Percentiles rank a stretch among this genome's conserved stretches.
phyloP scores from a whole-genome alignment of 2,888 invertebrate genomes.

The Prosopocoilus inquinatus region DNA sequence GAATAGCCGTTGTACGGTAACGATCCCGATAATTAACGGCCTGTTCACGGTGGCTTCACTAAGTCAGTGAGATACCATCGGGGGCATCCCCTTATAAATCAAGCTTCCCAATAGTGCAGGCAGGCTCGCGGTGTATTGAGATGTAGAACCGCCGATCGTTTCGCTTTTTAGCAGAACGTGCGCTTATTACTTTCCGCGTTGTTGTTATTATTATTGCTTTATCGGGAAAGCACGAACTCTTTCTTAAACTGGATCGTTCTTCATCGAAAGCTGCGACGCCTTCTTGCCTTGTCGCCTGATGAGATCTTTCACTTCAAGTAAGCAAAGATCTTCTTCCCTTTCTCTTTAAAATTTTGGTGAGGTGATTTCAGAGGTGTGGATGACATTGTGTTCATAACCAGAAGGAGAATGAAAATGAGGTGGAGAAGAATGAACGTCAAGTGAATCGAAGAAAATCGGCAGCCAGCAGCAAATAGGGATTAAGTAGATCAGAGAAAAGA shows the following conservation, averaged over 20 bases:
- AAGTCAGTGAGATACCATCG: constrained; percentile 25
- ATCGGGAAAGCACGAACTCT: constrained; percentile 7
- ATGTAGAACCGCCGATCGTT: background rate
- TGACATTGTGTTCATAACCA: no score
- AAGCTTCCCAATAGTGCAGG: constrained; percentile 12
- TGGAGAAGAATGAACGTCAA: no score
- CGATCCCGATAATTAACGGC: constrained; percentile 23
- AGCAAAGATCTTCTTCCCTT: no score
- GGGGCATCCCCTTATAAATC: constrained; percentile 24
- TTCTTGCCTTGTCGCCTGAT: background rate
- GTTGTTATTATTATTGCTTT: constrained; percentile 17
- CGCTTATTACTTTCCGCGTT: constrained; percentile 8
- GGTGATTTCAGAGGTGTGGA: no score
- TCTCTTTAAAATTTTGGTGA: no score
- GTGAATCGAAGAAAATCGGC: no score
- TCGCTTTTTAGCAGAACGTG: constrained; percentile 14
- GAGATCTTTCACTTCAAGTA: no score
- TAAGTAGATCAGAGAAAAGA: no score
- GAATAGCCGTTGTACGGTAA: constrained; percentile 8
- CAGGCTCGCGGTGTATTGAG: constrained; percentile 2
- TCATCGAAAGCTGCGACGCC: background rate
- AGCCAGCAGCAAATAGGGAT: no score
- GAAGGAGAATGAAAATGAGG: no score
- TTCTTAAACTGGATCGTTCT: background rate
- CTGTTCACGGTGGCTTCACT: constrained; percentile 27